Base-by-base conservation (phyloP, 2,888 invertebrate genomes). In the Lamellibrachia satsuma region DNA sequence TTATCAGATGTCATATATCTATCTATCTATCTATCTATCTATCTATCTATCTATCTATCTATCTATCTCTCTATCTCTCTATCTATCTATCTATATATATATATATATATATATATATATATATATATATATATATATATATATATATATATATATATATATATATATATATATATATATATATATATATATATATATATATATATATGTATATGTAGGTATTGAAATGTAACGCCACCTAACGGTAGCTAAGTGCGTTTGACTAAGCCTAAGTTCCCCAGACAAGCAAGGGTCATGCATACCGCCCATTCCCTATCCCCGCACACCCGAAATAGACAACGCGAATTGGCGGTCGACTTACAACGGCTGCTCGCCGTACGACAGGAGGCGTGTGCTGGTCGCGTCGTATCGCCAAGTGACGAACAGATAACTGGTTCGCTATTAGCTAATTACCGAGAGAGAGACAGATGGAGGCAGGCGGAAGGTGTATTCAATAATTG, bases 401-500 rank as follows among this genome's bases (percentile, higher is more conserved):
- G 75, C 3, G 75, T 75, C 22, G 75, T 57, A 15, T 7, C 2
- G 75, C 75, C 22, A 75, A 75, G 75, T 75, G 75, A 75, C 75
- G 75, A n/a, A 75, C 22, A 3, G 75, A 75, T 75, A 75, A 75
- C 75, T 75, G 75, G 75, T 22, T 22, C 75, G 22, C 75, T 75
- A 75, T 75, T 75, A 75, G 75, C 75, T 75, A 75, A 75, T 75
- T 75, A 22, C 75, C 22, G 75, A 11, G 75, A 15, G 75, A 75
- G 75, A 11, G 60, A 60, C 60, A 75, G 75, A 75, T 75, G 1
- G 75, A 6, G 75, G n/a, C 3, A 3, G 75, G 75, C 75, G 22
- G 75, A 75, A 75, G 75, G 75, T 75, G 75, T 75, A 22, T 75
- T 75, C 75, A 75, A 75, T 75, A 75, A 75, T 75, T 75, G 75